Evolutionary conservation across 2,888 invertebrate species (phyloP), one percentile per base, ranked within the genome.

Genomic region (Synanthedon formicaeformis): DNA sequence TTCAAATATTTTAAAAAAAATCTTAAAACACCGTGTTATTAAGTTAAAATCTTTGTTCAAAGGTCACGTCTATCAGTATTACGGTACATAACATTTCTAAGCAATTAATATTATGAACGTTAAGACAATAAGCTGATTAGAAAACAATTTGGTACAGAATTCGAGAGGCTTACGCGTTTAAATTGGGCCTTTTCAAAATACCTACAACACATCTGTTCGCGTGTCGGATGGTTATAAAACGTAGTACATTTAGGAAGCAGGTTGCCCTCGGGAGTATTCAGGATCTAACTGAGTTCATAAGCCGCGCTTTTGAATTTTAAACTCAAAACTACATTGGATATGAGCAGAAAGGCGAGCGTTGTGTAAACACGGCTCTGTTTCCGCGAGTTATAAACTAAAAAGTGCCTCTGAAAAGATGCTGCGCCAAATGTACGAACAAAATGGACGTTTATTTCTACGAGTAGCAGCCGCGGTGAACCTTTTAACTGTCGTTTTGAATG

Each of bases 251-350:
- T 73, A 73, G 65, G 66, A 71, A 75, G 66, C 69, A 63, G 67
- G 64, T 62, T 69, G 66, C 63, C 58, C 57, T 58, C 52, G 65
- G 61, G 61, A 69, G 70, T 73, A 74, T 75, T 73, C 73, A 66
- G 67, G 75, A 75, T 75, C 72, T 73, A 78, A 77, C 72, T 63
- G 69, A 77, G 75, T 78, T 78, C 76, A 69, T 79, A 80, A 79
- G 73, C 76, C 71, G 62, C 72, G 69, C 71, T 79, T 77, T 49
- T 81, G 79, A 81, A 81, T 80, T 81, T 81, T 71, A 76, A 78
- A 80, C 74, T 76, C 66, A 68, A 81, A 81, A 77, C 74, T 81
- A 78, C 78, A 78, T 74, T 73, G 73, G 74, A 77, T 78, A 78
- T 74, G 74, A 76, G 75, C 68, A 72, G 73, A 75, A 74, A 78